Evolutionary conservation across 2,888 invertebrate genomes (phyloP).

Genomic region (Aethes cnicana): DNA sequence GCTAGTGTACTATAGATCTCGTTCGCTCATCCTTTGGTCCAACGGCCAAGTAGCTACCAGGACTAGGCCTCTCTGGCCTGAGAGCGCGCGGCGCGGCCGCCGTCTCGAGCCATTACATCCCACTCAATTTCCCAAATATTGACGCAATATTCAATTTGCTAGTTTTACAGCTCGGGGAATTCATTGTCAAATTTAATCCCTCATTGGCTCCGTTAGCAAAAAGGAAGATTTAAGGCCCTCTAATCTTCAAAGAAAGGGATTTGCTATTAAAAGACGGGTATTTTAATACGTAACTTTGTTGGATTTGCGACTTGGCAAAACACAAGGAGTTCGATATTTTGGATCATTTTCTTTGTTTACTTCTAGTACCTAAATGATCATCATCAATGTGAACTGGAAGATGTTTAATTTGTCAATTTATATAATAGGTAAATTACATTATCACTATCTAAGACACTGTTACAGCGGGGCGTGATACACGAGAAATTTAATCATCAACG

Average conservation of each 20-base stretch:
- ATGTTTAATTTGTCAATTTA: too few relatives aligned
- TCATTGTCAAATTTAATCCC: constrained; percentile 10
- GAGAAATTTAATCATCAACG: too few relatives aligned
- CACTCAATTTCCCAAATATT: constrained; percentile 28
- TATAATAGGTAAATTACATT: too few relatives aligned
- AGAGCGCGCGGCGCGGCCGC: neutral
- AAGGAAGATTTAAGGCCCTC: neutral
- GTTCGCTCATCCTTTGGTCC: neutral
- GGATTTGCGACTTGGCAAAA: too few relatives aligned
- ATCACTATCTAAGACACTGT: too few relatives aligned
- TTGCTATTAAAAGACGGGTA: neutral
- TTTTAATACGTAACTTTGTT: neutral
- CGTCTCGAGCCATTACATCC: constrained; percentile 42
- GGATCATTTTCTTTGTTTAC: too few relatives aligned
- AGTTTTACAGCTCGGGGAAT: constrained; percentile 27
- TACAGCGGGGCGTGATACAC: too few relatives aligned
- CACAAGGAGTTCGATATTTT: too few relatives aligned
- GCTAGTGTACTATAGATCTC: too few relatives aligned
- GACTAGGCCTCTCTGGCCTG: neutral
- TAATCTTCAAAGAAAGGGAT: constrained; percentile 4
- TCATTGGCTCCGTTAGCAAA: neutral
- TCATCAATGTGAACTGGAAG: too few relatives aligned
- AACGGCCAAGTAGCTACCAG: neutral
- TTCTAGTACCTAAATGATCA: too few relatives aligned
- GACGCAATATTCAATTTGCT: constrained; percentile 28